Evolutionary conservation across 2,113 vertebrate genomes (phyloP).

Genomic region (Cyanoramphus novaezelandiae): DNA sequence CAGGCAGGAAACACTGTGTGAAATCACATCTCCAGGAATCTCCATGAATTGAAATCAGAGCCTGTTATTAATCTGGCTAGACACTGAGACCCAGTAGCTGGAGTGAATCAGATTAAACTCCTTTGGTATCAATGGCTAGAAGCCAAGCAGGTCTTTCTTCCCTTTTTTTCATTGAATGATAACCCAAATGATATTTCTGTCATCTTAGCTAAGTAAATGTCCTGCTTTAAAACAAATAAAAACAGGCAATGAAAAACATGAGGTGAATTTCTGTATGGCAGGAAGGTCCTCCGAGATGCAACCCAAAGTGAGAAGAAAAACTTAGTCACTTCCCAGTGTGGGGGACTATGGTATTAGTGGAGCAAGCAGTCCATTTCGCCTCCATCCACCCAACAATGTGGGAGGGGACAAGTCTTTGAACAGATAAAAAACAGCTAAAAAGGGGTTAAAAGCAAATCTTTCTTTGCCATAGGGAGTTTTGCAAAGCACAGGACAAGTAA

Average conservation of each 20-base stretch:
- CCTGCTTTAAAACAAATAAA: not conserved
- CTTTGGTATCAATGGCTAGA: conserved; percentile 8
- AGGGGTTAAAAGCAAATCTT: not conserved
- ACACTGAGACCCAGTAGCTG: not conserved
- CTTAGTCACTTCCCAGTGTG: not conserved
- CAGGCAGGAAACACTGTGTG: not conserved
- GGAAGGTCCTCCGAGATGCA: not conserved
- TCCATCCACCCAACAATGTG: rapidly evolving
- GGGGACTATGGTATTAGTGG: not conserved
- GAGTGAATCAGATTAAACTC: conserved; percentile 67
- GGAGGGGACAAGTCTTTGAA: not conserved
- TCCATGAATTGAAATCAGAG: conserved; percentile 37
- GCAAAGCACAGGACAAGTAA: not conserved
- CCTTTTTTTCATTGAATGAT: not conserved
- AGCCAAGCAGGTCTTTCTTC: conserved; percentile 19
- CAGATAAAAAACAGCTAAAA: not conserved
- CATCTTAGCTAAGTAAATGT: not conserved
- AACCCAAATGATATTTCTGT: not conserved
- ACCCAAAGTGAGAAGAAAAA: not conserved
- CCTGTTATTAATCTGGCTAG: conserved; percentile 56
- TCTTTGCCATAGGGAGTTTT: not conserved
- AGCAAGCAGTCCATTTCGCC: not conserved
- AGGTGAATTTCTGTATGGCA: not conserved
- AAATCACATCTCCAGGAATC: not conserved
- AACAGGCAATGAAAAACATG: not conserved